Evolutionary conservation across 2,888 invertebrate genomes (phyloP).

Genomic region (Callyntrura sp.): DNA sequence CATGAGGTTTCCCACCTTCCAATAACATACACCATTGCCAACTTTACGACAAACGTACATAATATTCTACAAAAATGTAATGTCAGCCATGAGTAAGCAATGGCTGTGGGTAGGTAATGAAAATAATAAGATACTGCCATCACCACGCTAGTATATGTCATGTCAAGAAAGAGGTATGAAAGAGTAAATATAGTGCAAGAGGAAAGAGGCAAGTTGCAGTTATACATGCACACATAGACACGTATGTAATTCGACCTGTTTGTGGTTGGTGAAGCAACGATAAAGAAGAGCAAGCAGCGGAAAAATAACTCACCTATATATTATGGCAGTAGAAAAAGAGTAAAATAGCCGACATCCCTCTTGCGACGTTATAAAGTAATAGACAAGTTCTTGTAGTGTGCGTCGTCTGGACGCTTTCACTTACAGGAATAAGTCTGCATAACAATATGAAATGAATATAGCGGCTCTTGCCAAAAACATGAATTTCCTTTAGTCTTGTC

Average conservation of each 20-base stretch:
- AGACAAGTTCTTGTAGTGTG: background rate
- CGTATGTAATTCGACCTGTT: too few relatives aligned
- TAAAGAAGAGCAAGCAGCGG: background rate
- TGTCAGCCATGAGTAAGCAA: constrained; percentile 19
- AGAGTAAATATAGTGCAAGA: background rate
- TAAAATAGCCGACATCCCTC: background rate
- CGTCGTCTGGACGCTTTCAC: constrained; percentile 54
- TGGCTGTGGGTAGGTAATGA: background rate
- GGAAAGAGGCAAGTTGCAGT: too few relatives aligned
- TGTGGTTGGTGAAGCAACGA: background rate
- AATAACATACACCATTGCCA: background rate
- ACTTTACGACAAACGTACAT: constrained; percentile 12
- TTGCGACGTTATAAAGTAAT: background rate
- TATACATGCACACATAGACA: too few relatives aligned
- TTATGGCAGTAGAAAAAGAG: background rate
- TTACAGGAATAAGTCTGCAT: background rate
- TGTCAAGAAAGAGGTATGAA: background rate
- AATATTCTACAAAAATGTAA: constrained; percentile 22
- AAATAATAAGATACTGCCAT: constrained; percentile 6
- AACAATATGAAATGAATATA: constrained; percentile 12
- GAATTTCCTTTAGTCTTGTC: background rate
- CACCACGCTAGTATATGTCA: background rate
- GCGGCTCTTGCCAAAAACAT: background rate
- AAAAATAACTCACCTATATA: background rate
- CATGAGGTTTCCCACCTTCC: constrained; percentile 27